Percentiles rank a stretch among this genome's conserved stretches.
These are phyloP conservation scores for Stichopus chloronotus DNA, from an alignment of 35 echinoderm and acorn worm genomes.

Conservation along the genomic window DNA sequence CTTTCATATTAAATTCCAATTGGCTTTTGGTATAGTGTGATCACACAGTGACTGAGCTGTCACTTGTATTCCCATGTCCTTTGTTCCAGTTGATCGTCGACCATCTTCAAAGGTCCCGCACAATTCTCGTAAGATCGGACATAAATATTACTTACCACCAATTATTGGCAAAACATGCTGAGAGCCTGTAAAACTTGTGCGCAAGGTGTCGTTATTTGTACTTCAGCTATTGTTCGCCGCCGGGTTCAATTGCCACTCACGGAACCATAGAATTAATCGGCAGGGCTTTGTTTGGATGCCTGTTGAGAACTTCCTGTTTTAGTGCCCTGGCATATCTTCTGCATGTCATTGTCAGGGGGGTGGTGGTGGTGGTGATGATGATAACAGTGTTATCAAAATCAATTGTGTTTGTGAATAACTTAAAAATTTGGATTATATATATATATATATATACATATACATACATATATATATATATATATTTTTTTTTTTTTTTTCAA, in stretches of 20 bases:
- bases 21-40: too few species aligned
- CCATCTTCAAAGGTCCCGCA: too few species aligned
- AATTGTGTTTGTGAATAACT: not conserved
- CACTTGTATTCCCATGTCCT: too few species aligned
- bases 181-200: too few species aligned
- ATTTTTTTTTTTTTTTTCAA: too few species aligned
- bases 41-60: too few species aligned
- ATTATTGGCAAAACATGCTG: too few species aligned
- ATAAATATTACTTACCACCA: too few species aligned
- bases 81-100: too few species aligned
- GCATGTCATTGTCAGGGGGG: not conserved
- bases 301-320: not conserved
- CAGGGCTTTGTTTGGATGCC: not conserved
- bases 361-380: not conserved
- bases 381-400: not conserved
- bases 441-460: not conserved
- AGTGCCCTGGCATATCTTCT: not conserved
- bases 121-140: too few species aligned
- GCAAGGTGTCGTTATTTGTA: not conserved
- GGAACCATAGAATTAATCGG: not conserved
- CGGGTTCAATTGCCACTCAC: not conserved
- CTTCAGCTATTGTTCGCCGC: not conserved
- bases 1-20: too few species aligned
- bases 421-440: not conserved
- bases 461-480: not conserved